Base-by-base conservation (phyloP, 2,888 invertebrate genomes). In the Epinotia brunnichana region DNA sequence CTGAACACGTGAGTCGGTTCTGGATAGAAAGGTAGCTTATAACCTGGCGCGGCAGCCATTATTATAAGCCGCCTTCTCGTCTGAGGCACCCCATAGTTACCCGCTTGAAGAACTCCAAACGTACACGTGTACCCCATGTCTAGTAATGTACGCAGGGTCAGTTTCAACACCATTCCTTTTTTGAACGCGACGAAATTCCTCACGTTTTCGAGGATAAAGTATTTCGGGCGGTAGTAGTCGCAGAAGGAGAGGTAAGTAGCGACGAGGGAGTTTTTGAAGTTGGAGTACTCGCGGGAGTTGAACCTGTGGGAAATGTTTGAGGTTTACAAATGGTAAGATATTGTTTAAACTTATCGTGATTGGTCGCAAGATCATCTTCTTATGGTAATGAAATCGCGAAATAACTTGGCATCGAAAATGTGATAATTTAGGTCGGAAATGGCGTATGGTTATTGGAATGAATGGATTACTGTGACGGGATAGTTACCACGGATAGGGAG, bases 121-220 rank as follows among this genome's bases (percentile, higher is more conserved):
- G 97, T 96, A 77, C 97, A 97, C 88, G 97, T 97, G 83, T 98
- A 98, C 0, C 97, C 97, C 96, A 98, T 97, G 64, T 95, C 94
- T 39, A 97, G 82, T 17, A 98, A 90, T 76, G 97, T 96, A 1
- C 96, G 90, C 48, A 97, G 85, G 0, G 97, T 96, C 76, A 97
- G 85, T 87, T 97, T 97, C 66, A 98, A 87, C 29, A 97, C 96
- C 95, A 97, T 96, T 57, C 95, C 95, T 73, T 94, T 95, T 84
- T 97, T 97, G 85, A 96, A 97, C 0, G 96, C 95, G 0, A 97
- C 97, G 87, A 98, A 97, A 87, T 97, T 97, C 62, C 97, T 91
- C 0, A 98, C 97, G 82, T 97, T 97, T 87, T 98, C 97, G 82
- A 98, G 90, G 29, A 98, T 94, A 82, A 97, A 97, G 86, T 95